phyloP scores from a whole-genome alignment of 2,113 vertebrate genomes.

The Cisticola juncidis region DNA sequence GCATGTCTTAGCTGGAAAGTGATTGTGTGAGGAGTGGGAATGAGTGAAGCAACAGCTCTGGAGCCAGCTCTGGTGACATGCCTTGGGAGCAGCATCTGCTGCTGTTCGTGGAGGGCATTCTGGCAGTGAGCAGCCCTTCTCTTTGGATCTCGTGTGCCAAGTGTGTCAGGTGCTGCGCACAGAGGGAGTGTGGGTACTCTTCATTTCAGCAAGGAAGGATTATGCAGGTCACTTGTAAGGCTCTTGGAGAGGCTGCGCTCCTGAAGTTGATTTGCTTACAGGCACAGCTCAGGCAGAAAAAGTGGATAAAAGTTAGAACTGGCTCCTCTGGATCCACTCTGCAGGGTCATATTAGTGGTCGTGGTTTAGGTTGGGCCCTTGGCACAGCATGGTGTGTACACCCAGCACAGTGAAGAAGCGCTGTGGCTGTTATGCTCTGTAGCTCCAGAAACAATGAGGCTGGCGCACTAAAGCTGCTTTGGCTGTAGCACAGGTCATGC shows the following conservation, averaged over 20 bases:
- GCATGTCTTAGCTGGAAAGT: neutral
- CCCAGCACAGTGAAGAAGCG: neutral
- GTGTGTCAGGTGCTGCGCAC: neutral
- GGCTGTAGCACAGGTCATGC: neutral
- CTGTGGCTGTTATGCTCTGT: conserved; percentile 51
- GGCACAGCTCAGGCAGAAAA: neutral
- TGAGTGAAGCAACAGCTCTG: neutral
- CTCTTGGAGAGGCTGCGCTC: neutral
- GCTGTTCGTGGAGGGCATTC: neutral
- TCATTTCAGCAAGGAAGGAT: neutral
- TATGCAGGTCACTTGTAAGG: neutral
- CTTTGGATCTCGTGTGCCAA: neutral
- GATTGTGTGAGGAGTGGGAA: neutral
- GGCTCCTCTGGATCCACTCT: neutral
- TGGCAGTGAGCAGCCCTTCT: neutral
- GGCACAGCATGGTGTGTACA: neutral
- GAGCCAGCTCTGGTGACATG: neutral
- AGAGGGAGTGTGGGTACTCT: neutral
- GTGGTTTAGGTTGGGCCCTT: neutral
- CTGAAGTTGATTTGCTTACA: neutral
- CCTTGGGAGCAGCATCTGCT: conserved; percentile 4
- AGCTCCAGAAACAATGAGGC: conserved; percentile 35
- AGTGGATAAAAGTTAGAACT: neutral
- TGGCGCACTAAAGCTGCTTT: conserved; percentile 6
- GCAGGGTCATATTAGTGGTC: neutral